A percentile compares a stretch with the other conserved stretches of the same genome.
Evolutionary conservation across 1,140 invertebrate species (phyloP).

Genomic region (Bicyclus anynana): DNA sequence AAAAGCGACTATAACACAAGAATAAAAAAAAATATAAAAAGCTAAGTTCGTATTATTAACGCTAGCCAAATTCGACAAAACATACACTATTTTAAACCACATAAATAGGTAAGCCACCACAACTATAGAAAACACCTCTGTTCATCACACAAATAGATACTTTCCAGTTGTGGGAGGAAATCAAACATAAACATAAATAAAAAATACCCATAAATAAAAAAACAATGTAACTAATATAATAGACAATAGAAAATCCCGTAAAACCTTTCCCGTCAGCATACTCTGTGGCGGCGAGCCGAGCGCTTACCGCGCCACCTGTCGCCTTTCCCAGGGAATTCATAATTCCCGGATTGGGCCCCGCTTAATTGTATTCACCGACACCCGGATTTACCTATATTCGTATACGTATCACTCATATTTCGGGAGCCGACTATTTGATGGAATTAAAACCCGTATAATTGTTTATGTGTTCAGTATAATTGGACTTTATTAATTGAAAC

Average conservation of each 20-base stretch:
- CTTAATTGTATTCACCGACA: conserved; percentile 69
- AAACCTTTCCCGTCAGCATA: neutral
- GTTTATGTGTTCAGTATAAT: neutral
- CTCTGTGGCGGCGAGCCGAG: conserved; percentile 28
- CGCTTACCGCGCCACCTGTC: conserved; percentile 64
- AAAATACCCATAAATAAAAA: no score
- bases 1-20: no score
- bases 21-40: no score
- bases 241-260: neutral
- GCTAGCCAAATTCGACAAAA: no score
- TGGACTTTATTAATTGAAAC: neutral
- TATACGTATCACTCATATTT: conserved; percentile 22
- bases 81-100: no score
- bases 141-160: no score
- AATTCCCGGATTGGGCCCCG: conserved; percentile 48
- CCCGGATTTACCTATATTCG: conserved; percentile 19
- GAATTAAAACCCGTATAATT: conserved; percentile 4
- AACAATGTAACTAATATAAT: no score
- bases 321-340: conserved; percentile 67
- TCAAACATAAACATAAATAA: no score
- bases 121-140: no score
- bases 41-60: no score
- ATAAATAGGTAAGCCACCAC: no score
- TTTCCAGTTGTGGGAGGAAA: no score
- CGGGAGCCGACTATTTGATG: conserved; percentile 7